Conservation (phyloP, 2,797 vertebrate species). For the Peromyscus nudipes region DNA sequence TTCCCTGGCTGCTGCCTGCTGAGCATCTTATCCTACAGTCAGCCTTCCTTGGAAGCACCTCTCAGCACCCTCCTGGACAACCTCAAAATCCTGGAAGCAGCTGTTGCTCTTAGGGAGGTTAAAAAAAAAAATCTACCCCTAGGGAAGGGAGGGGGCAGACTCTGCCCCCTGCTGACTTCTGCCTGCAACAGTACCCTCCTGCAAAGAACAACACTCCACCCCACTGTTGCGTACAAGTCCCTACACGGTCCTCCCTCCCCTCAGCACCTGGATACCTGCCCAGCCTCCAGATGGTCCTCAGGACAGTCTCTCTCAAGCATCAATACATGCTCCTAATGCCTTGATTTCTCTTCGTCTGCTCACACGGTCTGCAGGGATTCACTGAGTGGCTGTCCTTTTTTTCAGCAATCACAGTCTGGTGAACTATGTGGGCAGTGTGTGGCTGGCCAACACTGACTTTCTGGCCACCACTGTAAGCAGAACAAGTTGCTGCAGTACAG, state of each 20-base stretch:
- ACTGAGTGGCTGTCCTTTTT: neutral
- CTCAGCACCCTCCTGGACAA: too few relatives aligned
- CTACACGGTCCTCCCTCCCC: neutral
- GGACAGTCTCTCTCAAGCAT: neutral
- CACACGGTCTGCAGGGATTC: neutral
- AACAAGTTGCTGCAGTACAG: neutral
- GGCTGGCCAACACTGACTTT: neutral
- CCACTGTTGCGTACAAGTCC: neutral
- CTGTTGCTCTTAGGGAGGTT: neutral
- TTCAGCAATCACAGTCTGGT: neutral
- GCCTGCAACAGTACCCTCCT: fast-evolving
- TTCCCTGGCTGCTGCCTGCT: neutral
- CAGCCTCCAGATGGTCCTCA: neutral
- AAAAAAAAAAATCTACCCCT: neutral
- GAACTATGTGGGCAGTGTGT: neutral
- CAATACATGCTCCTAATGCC: neutral
- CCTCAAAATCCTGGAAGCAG: neutral
- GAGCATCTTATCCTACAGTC: neutral
- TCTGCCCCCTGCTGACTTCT: neutral
- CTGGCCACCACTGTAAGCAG: neutral
- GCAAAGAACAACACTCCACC: neutral
- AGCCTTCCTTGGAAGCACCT: neutral
- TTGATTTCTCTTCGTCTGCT: neutral
- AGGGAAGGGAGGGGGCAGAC: neutral
- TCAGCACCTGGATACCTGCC: neutral